These are phyloP conservation scores for Diploptera punctata DNA, from an alignment of 2,888 invertebrate genomes.

Conservation along the genomic window DNA sequence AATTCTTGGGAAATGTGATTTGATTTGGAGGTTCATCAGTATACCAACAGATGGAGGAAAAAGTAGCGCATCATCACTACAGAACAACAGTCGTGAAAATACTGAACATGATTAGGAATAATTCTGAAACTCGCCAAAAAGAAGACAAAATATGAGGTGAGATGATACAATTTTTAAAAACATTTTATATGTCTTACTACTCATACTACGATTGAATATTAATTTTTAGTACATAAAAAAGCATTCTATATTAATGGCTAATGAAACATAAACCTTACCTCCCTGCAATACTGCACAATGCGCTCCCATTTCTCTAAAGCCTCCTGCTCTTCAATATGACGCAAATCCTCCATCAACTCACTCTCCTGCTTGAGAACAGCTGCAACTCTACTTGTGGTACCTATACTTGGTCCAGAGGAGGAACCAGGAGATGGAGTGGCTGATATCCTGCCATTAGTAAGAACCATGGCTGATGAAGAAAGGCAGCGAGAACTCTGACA, in stretches of 20 bases:
- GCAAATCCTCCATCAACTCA: slow-evolving; percentile 80
- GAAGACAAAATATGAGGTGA: no score
- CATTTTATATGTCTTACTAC: no score
- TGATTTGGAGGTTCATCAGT: no score
- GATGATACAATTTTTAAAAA: no score
- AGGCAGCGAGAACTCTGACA: slow-evolving; percentile 68
- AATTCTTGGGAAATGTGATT: no score
- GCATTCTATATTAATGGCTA: background rate
- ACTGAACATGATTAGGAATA: no score
- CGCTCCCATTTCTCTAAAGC: slow-evolving; percentile 91
- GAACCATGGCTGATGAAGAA: slow-evolving; percentile 45
- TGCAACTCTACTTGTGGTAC: slow-evolving; percentile 50
- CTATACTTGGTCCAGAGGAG: slow-evolving; percentile 18
- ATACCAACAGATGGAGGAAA: no score
- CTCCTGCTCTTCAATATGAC: slow-evolving; percentile 84
- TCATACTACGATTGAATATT: no score
- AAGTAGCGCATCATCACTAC: no score
- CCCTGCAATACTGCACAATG: slow-evolving; percentile 87
- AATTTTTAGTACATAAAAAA: no score
- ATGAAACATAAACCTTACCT: slow-evolving; percentile 61
- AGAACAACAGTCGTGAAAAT: no score
- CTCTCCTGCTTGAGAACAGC: slow-evolving; percentile 69
- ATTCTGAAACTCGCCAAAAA: no score
- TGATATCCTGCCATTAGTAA: slow-evolving; percentile 37
- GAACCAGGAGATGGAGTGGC: slow-evolving; percentile 30